Base-by-base conservation (phyloP, 1,140 invertebrate genomes). In the Caenorhabditis latens region DNA sequence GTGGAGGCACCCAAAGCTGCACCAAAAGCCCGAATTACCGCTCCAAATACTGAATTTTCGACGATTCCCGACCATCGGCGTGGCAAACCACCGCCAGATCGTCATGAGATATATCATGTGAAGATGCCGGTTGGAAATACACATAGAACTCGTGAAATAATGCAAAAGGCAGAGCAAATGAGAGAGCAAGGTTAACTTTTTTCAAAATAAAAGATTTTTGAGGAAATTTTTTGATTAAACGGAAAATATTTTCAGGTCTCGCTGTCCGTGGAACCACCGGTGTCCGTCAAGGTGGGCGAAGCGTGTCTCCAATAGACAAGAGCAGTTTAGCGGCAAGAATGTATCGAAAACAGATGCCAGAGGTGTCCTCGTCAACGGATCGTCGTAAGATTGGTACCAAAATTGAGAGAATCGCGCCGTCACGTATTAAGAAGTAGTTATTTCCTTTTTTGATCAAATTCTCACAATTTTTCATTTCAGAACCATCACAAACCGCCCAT, bases 51-150 rank as follows among this genome's bases (percentile, higher is more conserved):
- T 42, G 46, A 16, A 48, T 43, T 57, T 48, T 84, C 82, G 4
- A 8, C n/a, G 9, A 40, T 57, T 16, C 48, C 53, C 9, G 57
- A 53, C n/a, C 86, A 87, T 21, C 53, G 86, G 40, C 84, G 79
- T 48, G 86, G 86, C 32, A 63, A 82, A 53, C 86, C 86, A 14
- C 86, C 86, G 16, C 86, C 86, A 43, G 86, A 87, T 84, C 21
- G 86, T 32, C 79, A 87, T 63, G 86, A 87, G 43, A 87, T 87
- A 42, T 87, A 87, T 19, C 86, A 87, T n/a, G 79, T 87, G 3
- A 87, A 87, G 58, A 87, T 87, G 86, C 86, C 86, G 7, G 65
- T 58, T 7, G 86, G 86, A 24, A 84, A 57, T 8, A 87, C 86
- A 19, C 48, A 55, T 13, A 53, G 63, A 55, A 53, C 86, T 14